Evolutionary conservation across 2,888 invertebrate species (phyloP).

Genomic region (Trilocha varians): DNA sequence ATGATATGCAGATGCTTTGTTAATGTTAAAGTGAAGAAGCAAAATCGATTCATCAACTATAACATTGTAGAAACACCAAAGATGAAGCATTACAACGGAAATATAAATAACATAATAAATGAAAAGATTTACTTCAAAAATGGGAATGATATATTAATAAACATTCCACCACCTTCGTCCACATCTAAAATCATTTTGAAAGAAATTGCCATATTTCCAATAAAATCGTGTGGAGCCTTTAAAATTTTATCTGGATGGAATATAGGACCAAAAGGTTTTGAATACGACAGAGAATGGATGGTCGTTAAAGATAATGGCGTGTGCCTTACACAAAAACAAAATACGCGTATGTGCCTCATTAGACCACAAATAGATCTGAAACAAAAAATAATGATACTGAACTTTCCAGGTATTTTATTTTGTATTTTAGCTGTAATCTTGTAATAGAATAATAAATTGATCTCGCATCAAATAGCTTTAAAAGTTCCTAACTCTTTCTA

Average conservation of each 20-base stretch:
- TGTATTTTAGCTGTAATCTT: constrained; percentile 9
- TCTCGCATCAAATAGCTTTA: too few species aligned
- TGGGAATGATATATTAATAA: constrained; percentile 12
- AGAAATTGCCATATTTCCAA: constrained; percentile 80
- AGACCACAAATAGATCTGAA: constrained; percentile 79
- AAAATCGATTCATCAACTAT: constrained; percentile 34
- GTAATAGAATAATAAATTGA: too few species aligned
- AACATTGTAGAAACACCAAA: constrained; percentile 13
- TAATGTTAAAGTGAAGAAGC: constrained; percentile 32
- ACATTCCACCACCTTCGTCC: constrained; percentile 13
- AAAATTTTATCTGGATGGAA: constrained; percentile 79
- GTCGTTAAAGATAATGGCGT: constrained; percentile 86
- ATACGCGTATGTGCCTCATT: constrained; percentile 84
- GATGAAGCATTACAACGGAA: constrained; percentile 17
- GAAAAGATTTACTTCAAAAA: constrained; percentile 20
- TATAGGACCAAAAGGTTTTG: constrained; percentile 82
- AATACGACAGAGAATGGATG: constrained; percentile 96
- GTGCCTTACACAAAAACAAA: constrained; percentile 90
- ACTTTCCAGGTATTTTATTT: constrained; percentile 70
- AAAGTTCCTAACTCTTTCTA: too few species aligned
- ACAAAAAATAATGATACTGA: constrained; percentile 65
- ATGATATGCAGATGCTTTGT: constrained; percentile 87
- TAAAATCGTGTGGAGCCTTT: constrained; percentile 92
- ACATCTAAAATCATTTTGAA: constrained; percentile 31
- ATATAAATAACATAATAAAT: constrained; percentile 19